Evolutionary conservation across 2,113 vertebrate genomes (phyloP), one percentile per base, ranked within the genome.

Genomic region (Charina bottae): DNA sequence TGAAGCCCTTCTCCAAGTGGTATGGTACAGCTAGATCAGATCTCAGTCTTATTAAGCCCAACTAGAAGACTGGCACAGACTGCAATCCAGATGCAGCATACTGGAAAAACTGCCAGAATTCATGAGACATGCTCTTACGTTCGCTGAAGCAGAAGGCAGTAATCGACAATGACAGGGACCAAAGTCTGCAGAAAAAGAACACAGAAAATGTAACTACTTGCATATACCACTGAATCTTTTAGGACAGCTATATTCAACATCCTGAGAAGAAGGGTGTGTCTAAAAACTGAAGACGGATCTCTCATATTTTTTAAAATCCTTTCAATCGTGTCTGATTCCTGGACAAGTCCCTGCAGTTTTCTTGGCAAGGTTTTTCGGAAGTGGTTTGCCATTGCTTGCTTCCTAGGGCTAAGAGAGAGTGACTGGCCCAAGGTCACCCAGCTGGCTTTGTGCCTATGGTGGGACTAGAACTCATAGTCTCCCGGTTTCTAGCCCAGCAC

Each of bases 161-260:
- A 99, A 97, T 99, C 99, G 89, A 99, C 98, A 58, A 99, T 97
- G 95, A 98, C 96, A 54, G 99, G 99, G 93, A 99, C 98, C 96
- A 98, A 97, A 1, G 99, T 99, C 99, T 99, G 93, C 0, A 60
- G 78, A 96, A 91, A 93, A 93, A 96, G 59, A 89, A 95, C 0
- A 94, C 42, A 94, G 68, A 91, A 92, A 94, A 42, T 28, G 68
- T 58, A 87, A 59, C 56, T 59, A 23, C 19, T n/a, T 33, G 78
- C n/a, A 90, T 87, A 89, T 17, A 15, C 58, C 90, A 92, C 55
- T 91, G 60, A 85, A 87, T 26, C 0, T 53, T 10, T 28, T 85
- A 64, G 62, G 19, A 64, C n/a, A 37, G 37, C 37, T 62, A 53
- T 64, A 54, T 46, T 28, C 6, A 8, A 11, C 26, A 59, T 49